These are phyloP conservation scores for Ptiloglossa arizonensis DNA, from an alignment of 1,140 invertebrate species.

Conservation along the genomic window DNA sequence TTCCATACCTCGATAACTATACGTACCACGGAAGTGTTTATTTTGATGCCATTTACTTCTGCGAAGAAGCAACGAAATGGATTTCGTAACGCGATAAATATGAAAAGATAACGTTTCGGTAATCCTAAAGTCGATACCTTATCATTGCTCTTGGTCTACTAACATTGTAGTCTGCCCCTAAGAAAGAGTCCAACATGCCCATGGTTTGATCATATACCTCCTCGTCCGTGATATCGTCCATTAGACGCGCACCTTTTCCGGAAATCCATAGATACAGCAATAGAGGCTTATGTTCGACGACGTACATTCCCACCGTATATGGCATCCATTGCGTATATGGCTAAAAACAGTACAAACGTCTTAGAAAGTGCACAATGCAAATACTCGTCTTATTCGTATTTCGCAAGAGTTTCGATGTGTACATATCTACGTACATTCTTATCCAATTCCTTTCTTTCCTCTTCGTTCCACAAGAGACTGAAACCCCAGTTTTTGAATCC, in stretches of 20 bases:
- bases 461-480: conserved; percentile 82
- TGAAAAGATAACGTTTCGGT: background rate
- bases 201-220: conserved; percentile 77
- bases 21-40: conserved; percentile 86
- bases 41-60: conserved; percentile 88
- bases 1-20: conserved; percentile 85
- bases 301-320: conserved; percentile 84
- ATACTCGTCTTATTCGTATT: too few species aligned
- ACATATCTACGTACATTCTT: conserved; percentile 33
- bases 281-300: conserved; percentile 85
- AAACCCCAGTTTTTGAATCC: conserved; percentile 64
- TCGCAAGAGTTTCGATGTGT: too few species aligned
- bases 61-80: conserved; percentile 9
- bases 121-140: conserved; percentile 46
- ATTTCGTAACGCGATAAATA: background rate
- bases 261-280: conserved; percentile 85
- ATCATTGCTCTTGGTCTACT: conserved; percentile 74
- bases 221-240: conserved; percentile 82
- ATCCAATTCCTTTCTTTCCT: conserved; percentile 75
- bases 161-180: conserved; percentile 79
- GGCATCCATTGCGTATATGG: conserved; percentile 80
- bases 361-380: too few species aligned
- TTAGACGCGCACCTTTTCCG: conserved; percentile 80
- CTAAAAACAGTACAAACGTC: conserved; percentile 30
- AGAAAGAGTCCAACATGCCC: conserved; percentile 76